Conservation (phyloP, 2,113 vertebrate species). For the Megaceryle maxima region DNA sequence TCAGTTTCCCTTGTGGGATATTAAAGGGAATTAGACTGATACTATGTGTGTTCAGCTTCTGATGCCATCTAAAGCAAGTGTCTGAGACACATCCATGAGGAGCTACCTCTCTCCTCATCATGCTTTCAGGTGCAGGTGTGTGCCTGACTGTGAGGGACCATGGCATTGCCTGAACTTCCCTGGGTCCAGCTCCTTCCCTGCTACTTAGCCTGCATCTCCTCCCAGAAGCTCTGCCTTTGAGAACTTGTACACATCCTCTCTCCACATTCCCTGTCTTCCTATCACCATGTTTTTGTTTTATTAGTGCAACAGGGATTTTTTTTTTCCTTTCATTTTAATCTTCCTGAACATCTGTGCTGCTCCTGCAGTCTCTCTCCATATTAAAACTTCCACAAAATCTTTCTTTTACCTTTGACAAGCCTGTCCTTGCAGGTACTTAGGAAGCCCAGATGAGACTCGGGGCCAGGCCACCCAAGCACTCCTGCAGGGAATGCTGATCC, state of each 20-base stretch:
- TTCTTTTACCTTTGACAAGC: background rate
- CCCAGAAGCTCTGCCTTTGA: background rate
- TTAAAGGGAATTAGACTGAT: background rate
- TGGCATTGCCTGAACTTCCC: background rate
- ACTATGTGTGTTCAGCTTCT: background rate
- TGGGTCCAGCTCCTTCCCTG: background rate
- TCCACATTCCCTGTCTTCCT: background rate
- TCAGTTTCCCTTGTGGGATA: background rate
- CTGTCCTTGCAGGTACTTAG: background rate
- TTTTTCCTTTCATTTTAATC: background rate
- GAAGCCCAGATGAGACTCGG: background rate
- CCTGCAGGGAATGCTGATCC: background rate
- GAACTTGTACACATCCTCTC: background rate
- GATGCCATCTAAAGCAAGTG: background rate
- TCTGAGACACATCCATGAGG: background rate
- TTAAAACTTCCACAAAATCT: background rate
- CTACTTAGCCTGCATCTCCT: background rate
- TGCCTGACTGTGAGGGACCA: rapidly evolving
- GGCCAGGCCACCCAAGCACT: background rate
- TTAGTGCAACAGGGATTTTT: background rate
- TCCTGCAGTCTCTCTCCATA: background rate
- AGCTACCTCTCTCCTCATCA: background rate
- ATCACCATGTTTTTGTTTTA: background rate
- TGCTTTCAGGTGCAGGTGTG: background rate
- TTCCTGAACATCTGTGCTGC: background rate